Evolutionary conservation across 2,113 vertebrate genomes (phyloP), one percentile per base, ranked within the genome.

Genomic region (Sporophila hypoxantha): DNA sequence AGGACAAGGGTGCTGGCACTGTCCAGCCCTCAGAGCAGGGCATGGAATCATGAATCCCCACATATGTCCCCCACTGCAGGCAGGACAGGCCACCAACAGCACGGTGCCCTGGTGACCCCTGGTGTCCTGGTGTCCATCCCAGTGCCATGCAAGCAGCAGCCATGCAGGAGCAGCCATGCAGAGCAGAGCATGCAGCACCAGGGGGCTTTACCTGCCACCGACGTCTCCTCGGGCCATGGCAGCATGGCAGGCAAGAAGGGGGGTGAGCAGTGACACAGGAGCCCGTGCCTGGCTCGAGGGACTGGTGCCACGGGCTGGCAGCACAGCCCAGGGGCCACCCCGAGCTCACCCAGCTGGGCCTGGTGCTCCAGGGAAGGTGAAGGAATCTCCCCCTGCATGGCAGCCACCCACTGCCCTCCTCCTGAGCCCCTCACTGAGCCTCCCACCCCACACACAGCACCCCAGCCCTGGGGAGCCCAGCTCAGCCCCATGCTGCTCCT

Each of bases 191-290:
- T 92, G 89, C 92, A 93, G 75, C 82, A 76, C 68, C 17, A 5
- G 39, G 0, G 32, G 34, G 71, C 66, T 71, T 95, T 96, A 96
- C 96, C 96, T 96, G 92, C 80, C 73, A 88, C 69, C 8, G 92
- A 74, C 2, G 91, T 93, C 49, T 94, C 93, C 87, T 96, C 95
- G 0, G 89, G 91, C 70, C 88, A 8, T 27, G 92, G 92, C 85
- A 94, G 95, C 95, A 76, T 96, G 95, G 74, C 49, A 0, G 85
- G 92, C 64, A 94, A 93, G 91, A 96, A 96, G 46, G 50, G 64
- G 88, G 53, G 78, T 93, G 92, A 95, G 91, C 93, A 91, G 50
- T 82, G 67, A 67, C 55, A 70, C 60, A 3, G 9, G 34, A 67
- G 50, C 64, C 4, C 1, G 1, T 2, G 30, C 76, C 88, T 7